Evolutionary conservation across 1,140 invertebrate species (phyloP), one percentile per base, ranked within the genome.

Genomic region (Aphaenogaster ashmeadi): DNA sequence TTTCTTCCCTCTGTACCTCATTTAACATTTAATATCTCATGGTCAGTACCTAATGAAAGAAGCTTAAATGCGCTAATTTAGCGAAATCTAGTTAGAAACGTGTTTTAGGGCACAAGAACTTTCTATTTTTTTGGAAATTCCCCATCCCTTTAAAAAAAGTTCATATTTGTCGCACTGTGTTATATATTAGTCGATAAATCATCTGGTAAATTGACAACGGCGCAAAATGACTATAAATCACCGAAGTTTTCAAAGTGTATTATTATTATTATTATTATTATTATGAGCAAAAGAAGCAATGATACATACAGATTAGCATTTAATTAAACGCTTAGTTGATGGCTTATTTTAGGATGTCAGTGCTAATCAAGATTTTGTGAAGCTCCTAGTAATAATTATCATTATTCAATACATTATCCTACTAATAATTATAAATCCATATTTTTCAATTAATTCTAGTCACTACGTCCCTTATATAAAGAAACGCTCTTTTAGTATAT

Each of bases 331-430:
- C 66, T 81, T 71, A 81, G 11, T 71, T 81, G 15, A 71, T n/a
- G 67, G 79, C 50, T 81, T 81, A 44, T 81, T 27, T 27, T 81
- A 81, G 52, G 1, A 58, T 27, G 62, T 21, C 66, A 81, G 38
- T 81, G 21, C 66, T 81, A 56, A 81, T 81, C 21, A 33, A 81
- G 50, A 81, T 81, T 79, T 79, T 71, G 66, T 81, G 21, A 81
- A 81, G 47, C 66, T 81, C 66, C 38, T 81, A 81, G 38, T 81
- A 81, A 69, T 71, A 71, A 58, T 81, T 81, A 69, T 69, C 64
- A 74, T 74, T 74, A 41, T 58, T 58, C 54, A 58, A 75, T 75
- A 75, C 47, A 67, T 60, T 64, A 79, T 79, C 44, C 60, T 79
- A 79, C 0, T 50, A 66, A 66, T 81, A 81, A 81, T 81, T 71